Percentiles rank a stretch among this genome's conserved stretches.
Conservation (phyloP, 2,888 invertebrate genomes). For the Dorcus parallelipipedus region DNA sequence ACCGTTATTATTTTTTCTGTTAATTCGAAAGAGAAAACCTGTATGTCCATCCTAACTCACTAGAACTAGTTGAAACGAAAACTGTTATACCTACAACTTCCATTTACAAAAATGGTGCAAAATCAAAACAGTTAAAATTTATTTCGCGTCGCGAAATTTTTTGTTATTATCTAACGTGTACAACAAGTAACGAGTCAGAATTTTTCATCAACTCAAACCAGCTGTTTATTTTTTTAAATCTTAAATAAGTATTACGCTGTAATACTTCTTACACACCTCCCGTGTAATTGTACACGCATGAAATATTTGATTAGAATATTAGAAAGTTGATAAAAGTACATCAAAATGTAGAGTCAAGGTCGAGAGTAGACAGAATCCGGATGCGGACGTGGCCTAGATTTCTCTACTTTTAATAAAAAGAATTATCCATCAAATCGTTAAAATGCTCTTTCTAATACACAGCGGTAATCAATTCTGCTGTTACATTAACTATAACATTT, state of each 20-base stretch:
- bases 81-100: neutral
- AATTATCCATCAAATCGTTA: neutral
- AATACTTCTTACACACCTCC: neutral
- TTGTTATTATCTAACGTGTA: neutral
- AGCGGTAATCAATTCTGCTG: neutral
- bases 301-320: conserved; percentile 17
- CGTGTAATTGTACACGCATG: neutral
- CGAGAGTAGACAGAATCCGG: conserved; percentile 35
- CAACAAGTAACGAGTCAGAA: no score
- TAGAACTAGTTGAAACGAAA: no score
- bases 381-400: conserved; percentile 38
- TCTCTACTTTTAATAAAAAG: conserved; percentile 25
- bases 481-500: neutral
- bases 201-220: neutral
- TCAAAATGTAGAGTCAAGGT: conserved; percentile 32
- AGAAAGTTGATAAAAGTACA: conserved; percentile 28
- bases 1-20: no score
- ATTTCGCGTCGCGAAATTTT: neutral
- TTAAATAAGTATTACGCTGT: neutral
- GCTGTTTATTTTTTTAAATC: neutral
- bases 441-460: no score
- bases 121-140: no score
- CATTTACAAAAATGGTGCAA: neutral
- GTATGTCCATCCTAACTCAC: no score
- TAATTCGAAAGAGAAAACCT: no score